Conservation (phyloP, 2,888 invertebrate genomes). For the Campoplex capitator region DNA sequence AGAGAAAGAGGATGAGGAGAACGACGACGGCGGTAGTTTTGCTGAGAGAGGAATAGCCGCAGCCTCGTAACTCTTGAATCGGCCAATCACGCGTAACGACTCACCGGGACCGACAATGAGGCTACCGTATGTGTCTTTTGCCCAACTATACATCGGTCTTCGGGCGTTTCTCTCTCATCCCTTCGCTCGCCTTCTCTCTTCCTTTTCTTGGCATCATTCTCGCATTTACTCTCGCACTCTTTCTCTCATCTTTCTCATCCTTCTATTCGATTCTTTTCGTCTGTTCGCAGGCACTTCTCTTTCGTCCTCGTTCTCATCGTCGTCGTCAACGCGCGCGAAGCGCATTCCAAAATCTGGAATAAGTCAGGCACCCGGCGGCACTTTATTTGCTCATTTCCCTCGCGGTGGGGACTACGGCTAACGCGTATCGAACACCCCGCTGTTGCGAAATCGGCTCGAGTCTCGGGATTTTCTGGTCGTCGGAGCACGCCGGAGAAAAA, state of each 20-base stretch:
- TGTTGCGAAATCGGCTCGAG: constrained; percentile 29
- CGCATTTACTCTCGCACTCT: constrained; percentile 33
- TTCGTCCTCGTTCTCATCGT: constrained; percentile 55
- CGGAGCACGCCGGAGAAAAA: constrained; percentile 41
- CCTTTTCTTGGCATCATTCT: background rate
- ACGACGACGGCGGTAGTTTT: constrained; percentile 45
- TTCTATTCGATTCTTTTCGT: constrained; percentile 50
- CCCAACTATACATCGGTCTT: constrained; percentile 62
- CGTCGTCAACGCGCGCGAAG: constrained; percentile 70
- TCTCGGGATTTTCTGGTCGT: constrained; percentile 46
- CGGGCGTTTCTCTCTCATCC: constrained; percentile 32
- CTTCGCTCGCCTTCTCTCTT: constrained; percentile 28
- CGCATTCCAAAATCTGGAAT: constrained; percentile 81
- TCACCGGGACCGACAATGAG: constrained; percentile 70
- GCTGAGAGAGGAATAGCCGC: constrained; percentile 58
- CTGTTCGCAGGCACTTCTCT: constrained; percentile 37
- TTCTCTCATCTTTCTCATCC: constrained; percentile 49
- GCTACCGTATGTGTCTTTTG: constrained; percentile 65
- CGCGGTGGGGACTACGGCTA: constrained; percentile 60
- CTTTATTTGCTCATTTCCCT: constrained; percentile 83
- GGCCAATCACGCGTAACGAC: constrained; percentile 72
- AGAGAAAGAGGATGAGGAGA: constrained; percentile 34
- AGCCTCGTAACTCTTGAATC: constrained; percentile 69
- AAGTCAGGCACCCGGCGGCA: constrained; percentile 77
- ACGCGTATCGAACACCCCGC: constrained; percentile 59